These are phyloP conservation scores for Enteromius mattozi DNA, from an alignment of 2,797 vertebrate genomes.

Conservation along the genomic window DNA sequence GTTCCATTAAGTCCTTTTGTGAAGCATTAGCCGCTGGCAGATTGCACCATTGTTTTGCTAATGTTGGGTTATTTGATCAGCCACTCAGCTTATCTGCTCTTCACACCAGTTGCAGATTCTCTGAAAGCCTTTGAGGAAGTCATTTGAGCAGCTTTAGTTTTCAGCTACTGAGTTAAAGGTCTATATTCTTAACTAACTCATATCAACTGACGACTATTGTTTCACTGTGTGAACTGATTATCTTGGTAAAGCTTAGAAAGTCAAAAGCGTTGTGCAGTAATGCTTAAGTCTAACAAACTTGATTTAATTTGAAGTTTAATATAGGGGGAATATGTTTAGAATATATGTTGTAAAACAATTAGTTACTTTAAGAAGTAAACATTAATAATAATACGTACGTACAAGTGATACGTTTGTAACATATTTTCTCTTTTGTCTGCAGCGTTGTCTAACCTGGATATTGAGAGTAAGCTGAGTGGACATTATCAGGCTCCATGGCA, in stretches of 20 bases:
- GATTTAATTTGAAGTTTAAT: neutral
- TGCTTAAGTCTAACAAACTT: neutral
- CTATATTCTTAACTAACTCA: neutral
- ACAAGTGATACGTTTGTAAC: neutral
- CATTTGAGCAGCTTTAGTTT: neutral
- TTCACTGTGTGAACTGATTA: neutral
- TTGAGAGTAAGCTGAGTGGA: constrained; percentile 90
- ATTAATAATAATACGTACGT: neutral
- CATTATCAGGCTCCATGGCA: constrained; percentile 90
- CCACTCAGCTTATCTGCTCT: constrained; percentile 7
- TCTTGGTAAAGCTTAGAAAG: neutral
- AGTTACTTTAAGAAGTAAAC: neutral
- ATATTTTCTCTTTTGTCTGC: constrained; percentile 55
- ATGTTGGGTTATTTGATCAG: constrained; percentile 27
- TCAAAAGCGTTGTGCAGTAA: neutral
- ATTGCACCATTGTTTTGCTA: constrained; percentile 28
- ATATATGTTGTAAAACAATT: neutral
- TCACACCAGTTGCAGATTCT: constrained; percentile 7
- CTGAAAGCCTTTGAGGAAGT: constrained; percentile 13
- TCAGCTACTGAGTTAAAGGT: neutral
- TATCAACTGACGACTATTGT: neutral
- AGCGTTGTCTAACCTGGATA: constrained; percentile 95
- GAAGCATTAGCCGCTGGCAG: neutral
- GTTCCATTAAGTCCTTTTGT: constrained; percentile 5
- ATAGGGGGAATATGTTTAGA: neutral